Percentiles rank a stretch among this genome's conserved stretches.
phyloP scores from a whole-genome alignment of 2,888 invertebrate genomes.

The Cryptosula pallasiana region DNA sequence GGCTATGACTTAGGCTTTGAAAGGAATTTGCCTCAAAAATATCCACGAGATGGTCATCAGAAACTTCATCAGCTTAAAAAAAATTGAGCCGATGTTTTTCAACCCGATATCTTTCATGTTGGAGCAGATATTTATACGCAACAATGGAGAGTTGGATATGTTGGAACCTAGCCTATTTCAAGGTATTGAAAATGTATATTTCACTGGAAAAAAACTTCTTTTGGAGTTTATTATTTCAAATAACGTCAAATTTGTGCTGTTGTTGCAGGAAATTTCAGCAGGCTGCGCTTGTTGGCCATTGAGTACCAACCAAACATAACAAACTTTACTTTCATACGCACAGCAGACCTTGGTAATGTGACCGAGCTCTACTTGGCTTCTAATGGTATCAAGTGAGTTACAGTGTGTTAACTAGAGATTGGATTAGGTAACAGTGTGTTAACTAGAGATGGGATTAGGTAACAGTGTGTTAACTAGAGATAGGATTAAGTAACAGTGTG shows the following conservation, averaged over 20 bases:
- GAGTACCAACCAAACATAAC: background rate
- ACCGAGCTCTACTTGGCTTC: background rate
- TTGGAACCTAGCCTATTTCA: background rate
- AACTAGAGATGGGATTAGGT: too few species aligned
- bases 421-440: too few species aligned
- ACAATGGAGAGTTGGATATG: background rate
- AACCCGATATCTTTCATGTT: background rate
- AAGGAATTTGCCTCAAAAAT: background rate
- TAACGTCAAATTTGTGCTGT: too few species aligned
- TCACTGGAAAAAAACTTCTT: too few species aligned
- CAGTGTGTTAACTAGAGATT: too few species aligned
- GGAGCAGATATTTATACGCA: background rate
- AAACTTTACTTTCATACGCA: background rate
- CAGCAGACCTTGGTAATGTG: background rate
- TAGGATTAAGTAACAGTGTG: too few species aligned
- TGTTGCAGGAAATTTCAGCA: background rate
- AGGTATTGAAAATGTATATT: background rate
- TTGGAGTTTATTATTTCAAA: too few species aligned
- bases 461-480: too few species aligned
- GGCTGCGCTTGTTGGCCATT: background rate
- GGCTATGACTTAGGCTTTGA: background rate
- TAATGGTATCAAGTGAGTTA: background rate
- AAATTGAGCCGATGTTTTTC: background rate
- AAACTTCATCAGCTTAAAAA: background rate
- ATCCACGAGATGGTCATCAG: background rate